A percentile compares a stretch with the other conserved stretches of the same genome.
phyloP scores from a whole-genome alignment of 2,888 invertebrate genomes.

The Linnaemya tessellans region DNA sequence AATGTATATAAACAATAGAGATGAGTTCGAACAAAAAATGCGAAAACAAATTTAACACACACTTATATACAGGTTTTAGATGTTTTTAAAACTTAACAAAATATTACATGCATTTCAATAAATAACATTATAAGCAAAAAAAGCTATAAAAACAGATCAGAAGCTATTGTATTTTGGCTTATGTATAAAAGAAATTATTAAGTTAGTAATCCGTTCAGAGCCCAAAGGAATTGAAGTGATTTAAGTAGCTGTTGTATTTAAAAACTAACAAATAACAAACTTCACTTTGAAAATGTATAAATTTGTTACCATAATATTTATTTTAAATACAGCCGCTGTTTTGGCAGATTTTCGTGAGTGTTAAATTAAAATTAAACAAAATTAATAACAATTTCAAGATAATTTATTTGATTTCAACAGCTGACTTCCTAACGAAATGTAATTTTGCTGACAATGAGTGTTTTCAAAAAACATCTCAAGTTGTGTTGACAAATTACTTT shows the following conservation, averaged over 20 bases:
- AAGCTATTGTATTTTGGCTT: conserved; percentile 11
- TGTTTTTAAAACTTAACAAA: conserved; percentile 1
- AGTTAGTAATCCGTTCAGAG: conserved; percentile 78
- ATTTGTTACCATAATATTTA: conserved; percentile 19
- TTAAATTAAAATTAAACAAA: not conserved
- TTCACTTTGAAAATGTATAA: conserved; percentile 37
- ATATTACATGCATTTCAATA: conserved; percentile 22
- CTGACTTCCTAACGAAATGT: conserved; percentile 58
- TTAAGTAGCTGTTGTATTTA: no score
- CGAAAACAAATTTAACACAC: conserved; percentile 38
- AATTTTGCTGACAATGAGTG: conserved; percentile 74
- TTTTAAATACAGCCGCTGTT: conserved; percentile 16
- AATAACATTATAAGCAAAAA: conserved; percentile 47
- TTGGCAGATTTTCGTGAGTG: conserved; percentile 62
- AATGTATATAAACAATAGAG: not conserved
- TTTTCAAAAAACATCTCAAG: conserved; percentile 68
- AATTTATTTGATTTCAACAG: conserved; percentile 19
- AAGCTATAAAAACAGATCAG: conserved; percentile 8
- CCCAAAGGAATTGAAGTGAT: conserved; percentile 77
- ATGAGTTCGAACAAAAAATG: conserved; percentile 43
- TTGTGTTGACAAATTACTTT: conserved; percentile 72
- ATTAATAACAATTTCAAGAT: not conserved
- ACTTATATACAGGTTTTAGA: conserved; percentile 17
- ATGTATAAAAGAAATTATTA: conserved; percentile 78
- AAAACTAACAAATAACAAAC: not conserved